Conservation (phyloP, 2,797 vertebrate species). For the Dicrostonyx torquatus region DNA sequence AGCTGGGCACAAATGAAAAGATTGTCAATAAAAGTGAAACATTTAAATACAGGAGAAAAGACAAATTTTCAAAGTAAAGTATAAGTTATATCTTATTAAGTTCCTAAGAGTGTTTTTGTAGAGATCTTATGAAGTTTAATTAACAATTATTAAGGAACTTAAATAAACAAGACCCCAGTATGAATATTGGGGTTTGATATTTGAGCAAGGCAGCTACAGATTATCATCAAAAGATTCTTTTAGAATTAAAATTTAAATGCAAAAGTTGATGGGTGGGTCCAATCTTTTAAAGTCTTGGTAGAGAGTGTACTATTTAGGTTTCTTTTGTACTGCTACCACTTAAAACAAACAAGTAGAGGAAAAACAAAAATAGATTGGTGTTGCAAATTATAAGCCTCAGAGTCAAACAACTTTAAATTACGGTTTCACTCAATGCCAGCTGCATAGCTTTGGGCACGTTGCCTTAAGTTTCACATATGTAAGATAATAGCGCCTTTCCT, state of each 20-base stretch:
- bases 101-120: not conserved
- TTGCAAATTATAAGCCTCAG: conserved; percentile 17
- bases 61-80: not conserved
- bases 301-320: not conserved
- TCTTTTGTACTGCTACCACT: not conserved
- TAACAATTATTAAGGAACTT: conserved; percentile 18
- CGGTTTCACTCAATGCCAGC: conserved; percentile 7
- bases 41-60: conserved; percentile 24
- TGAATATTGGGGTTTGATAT: not conserved
- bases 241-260: conserved; percentile 47
- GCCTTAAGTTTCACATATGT: not conserved
- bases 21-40: conserved; percentile 10
- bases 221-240: not conserved
- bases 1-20: not conserved
- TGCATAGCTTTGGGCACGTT: not conserved
- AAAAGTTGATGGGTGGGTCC: not conserved
- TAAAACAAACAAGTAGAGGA: conserved; percentile 15
- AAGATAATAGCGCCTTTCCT: conserved; percentile 32
- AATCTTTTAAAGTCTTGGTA: not conserved
- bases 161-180: not conserved
- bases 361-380: not conserved
- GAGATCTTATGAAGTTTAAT: not conserved
- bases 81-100: not conserved
- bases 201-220: not conserved
- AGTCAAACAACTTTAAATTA: not conserved